Evolutionary conservation across 2,888 invertebrate genomes (phyloP).

Genomic region (Scelioninae gen. 1): DNA sequence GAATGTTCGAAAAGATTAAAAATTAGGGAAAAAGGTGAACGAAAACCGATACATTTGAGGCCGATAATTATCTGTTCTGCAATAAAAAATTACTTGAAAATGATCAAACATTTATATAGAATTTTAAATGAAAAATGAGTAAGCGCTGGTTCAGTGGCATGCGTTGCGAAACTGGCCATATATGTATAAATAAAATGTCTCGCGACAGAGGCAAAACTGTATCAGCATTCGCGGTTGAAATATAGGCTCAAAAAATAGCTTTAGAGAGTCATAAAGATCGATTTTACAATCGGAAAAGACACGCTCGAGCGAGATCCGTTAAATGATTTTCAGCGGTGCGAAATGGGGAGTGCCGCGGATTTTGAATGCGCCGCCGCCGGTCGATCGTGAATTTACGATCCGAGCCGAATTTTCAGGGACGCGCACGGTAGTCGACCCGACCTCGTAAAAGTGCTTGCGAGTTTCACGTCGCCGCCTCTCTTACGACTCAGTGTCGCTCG

Average conservation of each 20-base stretch:
- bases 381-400: slow-evolving; percentile 63
- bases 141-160: background rate
- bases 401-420: slow-evolving; percentile 65
- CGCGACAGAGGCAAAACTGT: slow-evolving; percentile 49
- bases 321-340: slow-evolving; percentile 57
- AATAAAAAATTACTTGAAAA: too few species aligned
- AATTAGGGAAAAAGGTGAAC: too few species aligned
- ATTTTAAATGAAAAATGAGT: background rate
- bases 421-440: slow-evolving; percentile 60
- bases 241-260: slow-evolving; percentile 58
- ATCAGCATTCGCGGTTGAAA: slow-evolving; percentile 48
- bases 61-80: too few species aligned
- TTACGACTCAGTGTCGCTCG: slow-evolving; percentile 1
- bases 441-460: slow-evolving; percentile 62
- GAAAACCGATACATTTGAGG: too few species aligned
- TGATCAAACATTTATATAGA: too few species aligned
- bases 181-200: slow-evolving; percentile 46
- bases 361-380: slow-evolving; percentile 49
- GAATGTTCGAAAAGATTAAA: too few species aligned
- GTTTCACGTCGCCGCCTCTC: slow-evolving; percentile 49
- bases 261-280: slow-evolving; percentile 55
- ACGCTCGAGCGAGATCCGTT: slow-evolving; percentile 49
- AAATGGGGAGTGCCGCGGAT: slow-evolving; percentile 19
- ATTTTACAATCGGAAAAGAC: slow-evolving; percentile 63
- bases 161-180: slow-evolving; percentile 39